Conservation (phyloP, 2,888 invertebrate genomes). For the Micropterix aruncella region DNA sequence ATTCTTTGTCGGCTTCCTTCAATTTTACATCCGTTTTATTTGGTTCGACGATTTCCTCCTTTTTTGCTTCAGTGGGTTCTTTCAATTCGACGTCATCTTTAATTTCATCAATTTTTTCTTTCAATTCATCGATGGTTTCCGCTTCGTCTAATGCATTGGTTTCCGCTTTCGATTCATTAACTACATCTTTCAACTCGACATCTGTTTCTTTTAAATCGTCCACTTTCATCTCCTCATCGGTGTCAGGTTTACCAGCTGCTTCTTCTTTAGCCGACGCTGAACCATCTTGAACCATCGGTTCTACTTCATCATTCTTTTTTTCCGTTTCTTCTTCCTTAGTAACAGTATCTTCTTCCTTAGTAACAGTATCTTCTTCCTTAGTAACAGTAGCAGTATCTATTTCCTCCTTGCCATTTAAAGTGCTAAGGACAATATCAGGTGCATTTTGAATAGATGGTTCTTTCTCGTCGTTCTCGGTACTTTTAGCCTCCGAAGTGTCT, state of each 20-base stretch:
- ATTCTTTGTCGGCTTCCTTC: no score
- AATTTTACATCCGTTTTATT: constrained; percentile 1
- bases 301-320: background rate
- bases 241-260: constrained; percentile 7
- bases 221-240: constrained; percentile 1
- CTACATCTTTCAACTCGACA: constrained; percentile 1
- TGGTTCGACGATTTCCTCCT: background rate
- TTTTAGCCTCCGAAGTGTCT: constrained; percentile 4
- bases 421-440: background rate
- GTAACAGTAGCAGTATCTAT: background rate
- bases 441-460: background rate
- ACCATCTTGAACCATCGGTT: background rate
- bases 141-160: background rate
- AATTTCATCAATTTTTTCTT: background rate
- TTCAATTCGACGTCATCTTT: background rate
- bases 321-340: background rate
- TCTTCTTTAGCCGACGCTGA: background rate
- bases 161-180: background rate
- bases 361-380: background rate
- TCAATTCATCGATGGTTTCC: background rate
- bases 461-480: background rate
- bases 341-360: background rate
- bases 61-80: background rate
- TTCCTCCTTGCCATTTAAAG: background rate
- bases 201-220: constrained; percentile 2